Evolutionary conservation across 2,797 vertebrate species (phyloP), one percentile per base, ranked within the genome.

Genomic region (Sebastes kiyomatsui): DNA sequence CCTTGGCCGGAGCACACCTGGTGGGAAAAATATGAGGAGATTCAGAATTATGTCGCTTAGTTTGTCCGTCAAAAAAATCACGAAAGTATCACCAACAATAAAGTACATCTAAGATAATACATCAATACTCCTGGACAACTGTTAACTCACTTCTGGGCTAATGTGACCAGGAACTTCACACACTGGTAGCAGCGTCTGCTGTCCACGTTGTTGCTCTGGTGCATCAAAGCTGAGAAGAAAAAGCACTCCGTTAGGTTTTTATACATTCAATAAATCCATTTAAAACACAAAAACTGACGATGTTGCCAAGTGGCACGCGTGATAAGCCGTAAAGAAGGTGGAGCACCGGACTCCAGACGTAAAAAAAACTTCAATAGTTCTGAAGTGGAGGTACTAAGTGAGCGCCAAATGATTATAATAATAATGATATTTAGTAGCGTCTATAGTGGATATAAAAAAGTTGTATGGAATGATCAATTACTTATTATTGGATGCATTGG

Each of bases 131-230:
- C 23, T 13, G 9, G 14, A 20, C 8, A 16, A 14, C 27, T n/a
- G 18, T 58, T 23, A 28, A 97, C 99, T 98, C 93, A 99, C 99
- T 99, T 99, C 85, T 99, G 99, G 88, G 99, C 99, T 87, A 99
- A 93, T 22, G 97, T 99, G 64, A 99, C 98, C 52, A 99, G 96
- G 93, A 99, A 99, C 92, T 99, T 99, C 80, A 99, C 97, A 93
- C 99, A 99, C 93, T 99, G 99, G 90, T 99, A 99, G 94, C 99
- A 99, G 70, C 99, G 98, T 59, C 98, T 97, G 95, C 99, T 99
- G 96, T 99, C 98, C 91, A 98, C 96, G 0, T 99, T 99, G 89
- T 99, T 99, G 90, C 98, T 99, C 93, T 99, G 98, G 83, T 99
- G 99, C 98, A 99, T 99, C 93, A 99, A 92, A 67, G 98, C 99